These are phyloP conservation scores for Cheilosia scutellata DNA, from an alignment of 2,888 invertebrate genomes.

Conservation along the genomic window DNA sequence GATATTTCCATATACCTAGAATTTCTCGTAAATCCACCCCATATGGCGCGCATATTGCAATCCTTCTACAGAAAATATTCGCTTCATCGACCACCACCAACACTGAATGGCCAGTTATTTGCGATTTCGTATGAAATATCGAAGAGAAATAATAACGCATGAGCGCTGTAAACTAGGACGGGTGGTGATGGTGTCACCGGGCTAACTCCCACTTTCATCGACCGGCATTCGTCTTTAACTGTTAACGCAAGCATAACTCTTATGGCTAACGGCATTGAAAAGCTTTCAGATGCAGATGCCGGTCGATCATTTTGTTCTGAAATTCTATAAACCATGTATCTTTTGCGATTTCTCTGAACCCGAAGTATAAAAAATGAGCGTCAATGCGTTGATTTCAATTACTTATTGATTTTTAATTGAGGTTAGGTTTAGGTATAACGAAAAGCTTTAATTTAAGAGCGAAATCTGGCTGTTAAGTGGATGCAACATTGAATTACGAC, in stretches of 20 bases:
- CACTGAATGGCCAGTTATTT: slow-evolving; percentile 17
- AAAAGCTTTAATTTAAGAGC: slow-evolving; percentile 5
- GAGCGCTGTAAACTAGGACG: slow-evolving; percentile 61
- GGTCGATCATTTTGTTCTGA: slow-evolving; percentile 36
- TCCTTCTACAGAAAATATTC: slow-evolving; percentile 13
- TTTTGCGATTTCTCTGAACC: neutral
- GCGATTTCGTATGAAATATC: slow-evolving; percentile 32
- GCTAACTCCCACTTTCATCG: slow-evolving; percentile 56
- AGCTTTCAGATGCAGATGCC: slow-evolving; percentile 46
- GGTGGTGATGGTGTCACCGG: slow-evolving; percentile 5
- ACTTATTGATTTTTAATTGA: slow-evolving; percentile 21
- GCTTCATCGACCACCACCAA: neutral
- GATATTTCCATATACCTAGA: too few species aligned
- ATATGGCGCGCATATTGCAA: slow-evolving; percentile 31
- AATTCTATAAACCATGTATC: neutral
- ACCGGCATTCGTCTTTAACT: slow-evolving; percentile 33
- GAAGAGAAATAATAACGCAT: slow-evolving; percentile 67
- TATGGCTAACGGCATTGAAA: neutral
- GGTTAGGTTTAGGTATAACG: slow-evolving; percentile 14
- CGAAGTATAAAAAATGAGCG: neutral
- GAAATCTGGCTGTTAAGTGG: neutral
- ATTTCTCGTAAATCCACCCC: neutral
- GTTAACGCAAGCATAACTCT: slow-evolving; percentile 2
- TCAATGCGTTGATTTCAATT: neutral
- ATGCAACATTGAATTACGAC: neutral